Base-by-base conservation (phyloP, 1,140 invertebrate species). In the Fopius arisanus region DNA sequence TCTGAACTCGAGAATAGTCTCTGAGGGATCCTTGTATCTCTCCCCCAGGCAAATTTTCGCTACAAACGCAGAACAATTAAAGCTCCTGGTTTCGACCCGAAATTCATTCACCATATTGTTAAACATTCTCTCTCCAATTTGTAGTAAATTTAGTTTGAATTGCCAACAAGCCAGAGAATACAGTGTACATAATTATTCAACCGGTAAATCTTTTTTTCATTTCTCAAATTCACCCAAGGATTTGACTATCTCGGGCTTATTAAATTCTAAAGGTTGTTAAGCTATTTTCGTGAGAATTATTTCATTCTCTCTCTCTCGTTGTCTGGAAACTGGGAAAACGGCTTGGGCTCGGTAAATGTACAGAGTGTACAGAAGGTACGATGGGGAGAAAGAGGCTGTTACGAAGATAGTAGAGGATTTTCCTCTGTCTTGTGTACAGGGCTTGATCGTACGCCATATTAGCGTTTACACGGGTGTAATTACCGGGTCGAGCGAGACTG, bases 391-490 rank as follows among this genome's bases (percentile, higher is more conserved):
- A 26, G 54, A 59, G 54, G 6, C 54, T 26, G 54, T 59, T 59
- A 26, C 21, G 10, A 14, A 59, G 54, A 59, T 59, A 26, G 5
- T 21, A 23, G 19, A 26, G 54, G 19, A 19, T 59, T 59, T 59
- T 19, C 21, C 23, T 23, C 2, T 7, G 19, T 59, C 21, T 59
- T 59, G 23, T 59, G 54, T 59, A 59, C 54, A 12, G 9, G 33
- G 54, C 54, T 59, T 59, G 54, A 59, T 59, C 54, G 54, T 59
- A 23, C 21, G 54, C 43, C 54, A 59, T 59, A 59, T 59, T 59
- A 59, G 54, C 54, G 54, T 59, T 59, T 59, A 59, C 54, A 59
- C 54, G 54, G 54, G 21, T 59, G 54, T 59, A 59, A 59, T 59
- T 59, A 59, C 54, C 54, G 54, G 54, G 54, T 59, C 23, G 54